Percentiles rank a stretch among this genome's conserved stretches.
phyloP scores from a whole-genome alignment of 2,797 vertebrate genomes.

The Carapus acus region DNA sequence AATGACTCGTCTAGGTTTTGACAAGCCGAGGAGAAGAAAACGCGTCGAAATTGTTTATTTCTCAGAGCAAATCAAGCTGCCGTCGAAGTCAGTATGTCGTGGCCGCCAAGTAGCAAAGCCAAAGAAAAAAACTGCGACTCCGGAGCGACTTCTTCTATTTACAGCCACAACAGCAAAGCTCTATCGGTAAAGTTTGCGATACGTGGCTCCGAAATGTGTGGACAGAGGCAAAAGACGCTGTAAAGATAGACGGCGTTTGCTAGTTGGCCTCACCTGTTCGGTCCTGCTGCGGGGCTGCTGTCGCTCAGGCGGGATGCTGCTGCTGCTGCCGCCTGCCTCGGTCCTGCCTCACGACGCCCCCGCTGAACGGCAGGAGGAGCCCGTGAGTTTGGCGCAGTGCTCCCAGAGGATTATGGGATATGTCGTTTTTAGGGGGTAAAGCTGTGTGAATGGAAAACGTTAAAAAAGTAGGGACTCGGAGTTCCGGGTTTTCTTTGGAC shows the following conservation, averaged over 20 bases:
- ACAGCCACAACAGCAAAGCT: slow-evolving; percentile 1
- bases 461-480: too few relatives aligned
- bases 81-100: slow-evolving; percentile 23
- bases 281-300: slow-evolving; percentile 33
- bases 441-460: neutral
- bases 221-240: neutral
- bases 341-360: slow-evolving; percentile 10
- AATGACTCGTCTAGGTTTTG: neutral
- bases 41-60: neutral
- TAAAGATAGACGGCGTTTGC: neutral
- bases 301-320: slow-evolving; percentile 45
- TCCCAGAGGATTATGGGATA: slow-evolving; percentile 52
- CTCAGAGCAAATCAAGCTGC: neutral
- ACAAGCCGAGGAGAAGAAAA: neutral
- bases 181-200: slow-evolving; percentile 19
- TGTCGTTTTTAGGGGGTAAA: slow-evolving; percentile 41
- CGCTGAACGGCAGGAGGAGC: slow-evolving; percentile 66
- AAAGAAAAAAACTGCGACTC: slow-evolving; percentile 6
- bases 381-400: slow-evolving; percentile 64
- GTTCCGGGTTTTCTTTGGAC: too few relatives aligned
- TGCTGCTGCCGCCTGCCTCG: slow-evolving; percentile 43
- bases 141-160: slow-evolving; percentile 22
- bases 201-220: neutral
- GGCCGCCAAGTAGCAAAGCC: slow-evolving; percentile 3
- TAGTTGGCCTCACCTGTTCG: slow-evolving; percentile 63